Percentiles rank a stretch among this genome's conserved stretches.
These are phyloP conservation scores for Heliconius melpomene DNA, from an alignment of 1,140 invertebrate species.

Conservation along the genomic window DNA sequence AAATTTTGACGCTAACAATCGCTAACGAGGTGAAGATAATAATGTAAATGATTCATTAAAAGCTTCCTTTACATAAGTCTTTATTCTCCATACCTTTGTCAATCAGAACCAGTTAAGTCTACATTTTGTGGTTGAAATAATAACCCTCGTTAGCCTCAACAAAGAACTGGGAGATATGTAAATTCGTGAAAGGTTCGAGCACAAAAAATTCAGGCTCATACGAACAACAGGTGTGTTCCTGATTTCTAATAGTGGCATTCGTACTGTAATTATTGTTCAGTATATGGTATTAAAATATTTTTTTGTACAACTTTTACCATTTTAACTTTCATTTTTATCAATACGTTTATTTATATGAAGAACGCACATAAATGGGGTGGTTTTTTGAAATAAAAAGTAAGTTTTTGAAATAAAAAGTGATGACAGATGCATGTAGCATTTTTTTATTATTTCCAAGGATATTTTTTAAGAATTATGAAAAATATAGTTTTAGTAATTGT, in stretches of 20 bases:
- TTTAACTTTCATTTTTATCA: conserved; percentile 63
- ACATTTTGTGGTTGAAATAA: conserved; percentile 78
- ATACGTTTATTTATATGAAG: neutral
- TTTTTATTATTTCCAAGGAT: neutral
- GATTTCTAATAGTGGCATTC: conserved; percentile 72
- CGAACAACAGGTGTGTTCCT: conserved; percentile 72
- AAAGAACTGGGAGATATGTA: conserved; percentile 75
- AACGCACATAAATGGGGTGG: neutral
- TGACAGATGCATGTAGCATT: conserved; percentile 8
- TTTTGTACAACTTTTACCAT: conserved; percentile 56
- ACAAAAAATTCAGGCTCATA: conserved; percentile 71
- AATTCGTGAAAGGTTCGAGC: conserved; percentile 70
- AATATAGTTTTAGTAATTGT: neutral
- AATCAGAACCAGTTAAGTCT: conserved; percentile 68
- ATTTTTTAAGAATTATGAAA: neutral
- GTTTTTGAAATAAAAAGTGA: conserved; percentile 7
- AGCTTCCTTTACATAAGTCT: conserved; percentile 54
- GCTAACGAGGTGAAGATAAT: conserved; percentile 70
- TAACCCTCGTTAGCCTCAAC: conserved; percentile 73
- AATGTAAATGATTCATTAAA: no score
- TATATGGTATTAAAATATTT: conserved; percentile 59
- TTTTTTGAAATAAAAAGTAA: conserved; percentile 5
- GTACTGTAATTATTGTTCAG: conserved; percentile 62
- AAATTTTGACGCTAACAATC: conserved; percentile 57
- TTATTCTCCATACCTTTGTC: conserved; percentile 65